Evolutionary conservation across 2,797 vertebrate species (phyloP).

Genomic region (Loriculus beryllinus): DNA sequence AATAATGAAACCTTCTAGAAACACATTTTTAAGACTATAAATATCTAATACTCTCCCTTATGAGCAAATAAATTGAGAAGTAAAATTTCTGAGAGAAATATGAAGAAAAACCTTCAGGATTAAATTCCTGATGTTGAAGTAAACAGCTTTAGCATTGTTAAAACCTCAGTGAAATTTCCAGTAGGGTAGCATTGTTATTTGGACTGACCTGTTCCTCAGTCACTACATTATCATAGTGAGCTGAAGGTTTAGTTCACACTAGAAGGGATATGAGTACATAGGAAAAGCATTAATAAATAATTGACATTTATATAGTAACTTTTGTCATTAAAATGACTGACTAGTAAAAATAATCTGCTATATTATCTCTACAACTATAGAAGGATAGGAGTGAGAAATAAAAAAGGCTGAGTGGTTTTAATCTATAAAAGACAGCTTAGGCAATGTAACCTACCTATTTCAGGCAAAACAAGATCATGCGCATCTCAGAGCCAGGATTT

Average conservation of each 20-base stretch:
- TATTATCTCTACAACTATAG: background rate
- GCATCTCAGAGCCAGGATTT: background rate
- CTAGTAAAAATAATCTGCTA: background rate
- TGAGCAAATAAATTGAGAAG: background rate
- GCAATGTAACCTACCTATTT: background rate
- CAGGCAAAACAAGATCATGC: background rate
- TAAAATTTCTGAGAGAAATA: background rate
- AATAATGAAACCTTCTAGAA: background rate
- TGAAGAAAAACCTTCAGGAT: background rate
- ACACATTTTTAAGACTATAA: background rate
- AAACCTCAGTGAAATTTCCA: background rate
- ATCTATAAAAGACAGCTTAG: background rate
- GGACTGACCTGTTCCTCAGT: background rate
- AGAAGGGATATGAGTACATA: background rate
- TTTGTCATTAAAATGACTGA: background rate
- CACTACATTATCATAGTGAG: background rate
- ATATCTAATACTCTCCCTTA: background rate
- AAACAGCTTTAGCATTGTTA: background rate
- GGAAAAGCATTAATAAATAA: background rate
- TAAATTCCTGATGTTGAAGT: background rate
- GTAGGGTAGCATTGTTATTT: background rate
- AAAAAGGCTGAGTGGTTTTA: background rate
- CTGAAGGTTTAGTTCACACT: background rate
- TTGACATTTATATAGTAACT: background rate
- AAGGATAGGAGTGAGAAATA: background rate